Base-by-base conservation (phyloP, 2,113 vertebrate genomes). In the Cynocephalus volans region DNA sequence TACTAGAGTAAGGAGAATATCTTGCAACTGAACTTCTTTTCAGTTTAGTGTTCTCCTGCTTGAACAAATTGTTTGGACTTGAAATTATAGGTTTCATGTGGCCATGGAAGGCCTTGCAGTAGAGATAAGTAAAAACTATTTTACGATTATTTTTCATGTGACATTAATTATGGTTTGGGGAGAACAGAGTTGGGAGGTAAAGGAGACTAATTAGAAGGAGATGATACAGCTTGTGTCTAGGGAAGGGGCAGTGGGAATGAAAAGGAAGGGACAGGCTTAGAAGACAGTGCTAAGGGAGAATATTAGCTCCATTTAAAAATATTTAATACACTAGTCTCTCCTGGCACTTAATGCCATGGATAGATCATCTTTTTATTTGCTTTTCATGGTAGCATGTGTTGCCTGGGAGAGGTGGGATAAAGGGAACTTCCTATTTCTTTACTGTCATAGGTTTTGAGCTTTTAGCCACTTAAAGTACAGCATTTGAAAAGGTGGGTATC, bases 21-120 rank as follows among this genome's bases (percentile, higher is more conserved):
- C 28, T 88, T 8, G 23, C 69, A 48, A 58, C 41, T 64, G n/a
- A 26, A 75, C 9, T 70, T 60, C 58, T 76, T 90, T 84, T 75
- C 21, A 1, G 15, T 72, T 86, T 58, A 67, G 81, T 9, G 24
- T 23, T 84, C 84, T 67, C 79, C 69, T 73, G 33, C 79, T 67
- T 92, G 58, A 85, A 58, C 45, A 86, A 23, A 54, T 36, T 67
- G 36, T 75, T 80, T 67, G 24, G 31, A 72, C 41, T 82, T 82
- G 72, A 76, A 96, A 82, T 85, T 24, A 84, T 11, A 73, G 86
- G 58, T 73, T 96, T 65, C 28, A n/a, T 60, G 82, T 81, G 96
- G 90, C 77, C 64, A 12, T 15, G 23, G 73, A 81, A 79, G 41
- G 84, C 21, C 67, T 75, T 10, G 64, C 77, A 58, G 23, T 45